Base-by-base conservation (phyloP, 1,140 invertebrate genomes). In the Pseudomyrmex gracilis region DNA sequence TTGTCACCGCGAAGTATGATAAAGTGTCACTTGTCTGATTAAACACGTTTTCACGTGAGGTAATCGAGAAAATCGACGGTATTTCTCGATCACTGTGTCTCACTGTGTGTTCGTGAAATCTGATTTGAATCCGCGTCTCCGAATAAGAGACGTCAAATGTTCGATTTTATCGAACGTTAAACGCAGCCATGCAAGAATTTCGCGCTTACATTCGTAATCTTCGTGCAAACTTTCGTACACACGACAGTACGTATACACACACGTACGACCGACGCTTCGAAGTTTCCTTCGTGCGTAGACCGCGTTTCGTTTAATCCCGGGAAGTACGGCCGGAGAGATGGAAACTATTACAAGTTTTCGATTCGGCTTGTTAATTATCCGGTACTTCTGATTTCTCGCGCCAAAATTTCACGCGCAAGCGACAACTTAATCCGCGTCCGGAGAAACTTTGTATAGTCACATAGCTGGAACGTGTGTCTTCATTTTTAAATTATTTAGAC, bases 291-390 rank as follows among this genome's bases (percentile, higher is more conserved):
- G 12, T 80, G 66, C 76, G 64, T 78, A 78, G 76, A 78, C 34
- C 17, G 34, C 47, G 57, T 66, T 66, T 66, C 61, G 66, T 58
- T 34, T 80, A 80, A 80, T 70, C 66, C 66, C 43, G 53, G 66
- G 12, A 12, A 70, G 64, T 47, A 47, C 64, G 24, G 66, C 53
- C 66, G 45, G 58, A 71, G 58, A 80, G 55, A 71, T 60, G 76
- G 76, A 60, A 71, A 66, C 76, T 70, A 80, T 80, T 80, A 80
- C 43, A 80, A 80, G 76, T 80, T 71, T 71, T 70, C 76, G 76
- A 80, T 80, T 80, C 53, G 66, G 53, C 76, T 80, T 80, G 66
- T 80, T 80, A 80, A 80, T 80, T 80, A 80, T 80, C 76, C 76
- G 45, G 24, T 43, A 71, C 76, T 80, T 34, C 34, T 80, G 76